Base-by-base conservation (phyloP, 2,888 invertebrate species). In the Tenthredo livida region DNA sequence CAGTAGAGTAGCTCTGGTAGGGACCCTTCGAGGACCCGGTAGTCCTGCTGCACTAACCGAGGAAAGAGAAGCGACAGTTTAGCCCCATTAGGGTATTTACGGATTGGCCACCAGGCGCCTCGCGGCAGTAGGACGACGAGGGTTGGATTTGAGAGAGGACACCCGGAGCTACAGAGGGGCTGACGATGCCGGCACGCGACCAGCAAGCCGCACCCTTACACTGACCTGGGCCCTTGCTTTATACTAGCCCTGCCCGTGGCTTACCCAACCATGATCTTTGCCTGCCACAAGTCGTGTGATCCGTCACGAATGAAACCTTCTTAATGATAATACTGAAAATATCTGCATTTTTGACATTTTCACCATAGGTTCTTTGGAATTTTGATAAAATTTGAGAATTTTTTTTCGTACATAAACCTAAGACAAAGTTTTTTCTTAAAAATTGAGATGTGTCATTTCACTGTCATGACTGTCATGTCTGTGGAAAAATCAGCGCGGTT, bases 1-100 rank as follows among this genome's bases (percentile, higher is more conserved):
- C 21, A 33, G n/a, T n/a, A 40, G 77, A 77, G 77, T 47, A 54
- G 77, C 77, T 47, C 17, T 54, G 47, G 29, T 29, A 77, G 77
- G 17, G 50, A 77, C 33, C 61, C 61, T 58, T 29, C 67, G 47
- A 61, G 83, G 54, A 84, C 73, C 10, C 40, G 50, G 72, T 83
- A 33, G 67, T 80, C 40, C 43, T 37, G 58, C 80, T 37, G 83
- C 25, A 83, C 10, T 33, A 47, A 67, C 83, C 67, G 78, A 86
- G 89, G 89, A 89, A 89, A 90, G 89, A 88, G 83, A 61, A 80
- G 90, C 91, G 90, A 91, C 90, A 92, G 90, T 90, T 91, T 90
- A 90, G 90, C 86, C 89, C 91, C 89, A 90, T 91, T 91, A 91
- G 89, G 90, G 90, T 92, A 92, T 92, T 92, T 91, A 91, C 91